Percentiles rank a stretch among this genome's conserved stretches.
Evolutionary conservation across 2,888 invertebrate species (phyloP).

Genomic region (Heteromurus nitidus): DNA sequence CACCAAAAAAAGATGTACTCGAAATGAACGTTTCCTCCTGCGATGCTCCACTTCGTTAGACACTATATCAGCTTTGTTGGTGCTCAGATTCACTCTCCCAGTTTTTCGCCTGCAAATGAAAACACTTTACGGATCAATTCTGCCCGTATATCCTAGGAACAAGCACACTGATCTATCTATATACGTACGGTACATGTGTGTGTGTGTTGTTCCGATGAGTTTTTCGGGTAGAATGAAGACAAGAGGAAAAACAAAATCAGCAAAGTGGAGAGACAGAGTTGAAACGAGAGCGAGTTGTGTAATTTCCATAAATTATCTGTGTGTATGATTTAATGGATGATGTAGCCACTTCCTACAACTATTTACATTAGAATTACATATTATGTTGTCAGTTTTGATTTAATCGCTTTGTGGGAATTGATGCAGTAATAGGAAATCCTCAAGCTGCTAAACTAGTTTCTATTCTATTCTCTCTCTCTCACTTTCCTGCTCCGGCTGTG

Average conservation of each 20-base stretch:
- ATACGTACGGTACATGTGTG: too few species aligned
- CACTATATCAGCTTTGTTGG: conserved; percentile 37
- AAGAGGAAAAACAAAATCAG: too few species aligned
- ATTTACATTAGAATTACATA: conserved; percentile 28
- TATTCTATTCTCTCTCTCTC: too few species aligned
- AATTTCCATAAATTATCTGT: conserved; percentile 59
- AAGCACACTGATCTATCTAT: background rate
- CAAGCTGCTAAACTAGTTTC: background rate
- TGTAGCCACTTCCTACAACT: conserved; percentile 18
- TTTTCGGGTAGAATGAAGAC: too few species aligned
- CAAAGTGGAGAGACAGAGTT: background rate
- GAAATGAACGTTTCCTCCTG: background rate
- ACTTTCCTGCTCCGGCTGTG: too few species aligned
- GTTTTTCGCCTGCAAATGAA: conserved; percentile 11
- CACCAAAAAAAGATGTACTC: background rate
- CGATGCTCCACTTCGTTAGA: conserved; percentile 44
- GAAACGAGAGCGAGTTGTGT: conserved; percentile 32
- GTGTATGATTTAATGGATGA: conserved; percentile 50
- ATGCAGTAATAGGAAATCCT: background rate
- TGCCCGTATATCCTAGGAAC: conserved; percentile 8
- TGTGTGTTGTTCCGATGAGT: too few species aligned
- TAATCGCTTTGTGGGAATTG: conserved; percentile 28
- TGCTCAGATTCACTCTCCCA: conserved; percentile 29
- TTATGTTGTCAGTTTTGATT: conserved; percentile 44
- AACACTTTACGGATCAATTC: conserved; percentile 33